A percentile compares a stretch with the other conserved stretches of the same genome.
Conservation (phyloP, 2,113 vertebrate species). For the Nipponia nippon region DNA sequence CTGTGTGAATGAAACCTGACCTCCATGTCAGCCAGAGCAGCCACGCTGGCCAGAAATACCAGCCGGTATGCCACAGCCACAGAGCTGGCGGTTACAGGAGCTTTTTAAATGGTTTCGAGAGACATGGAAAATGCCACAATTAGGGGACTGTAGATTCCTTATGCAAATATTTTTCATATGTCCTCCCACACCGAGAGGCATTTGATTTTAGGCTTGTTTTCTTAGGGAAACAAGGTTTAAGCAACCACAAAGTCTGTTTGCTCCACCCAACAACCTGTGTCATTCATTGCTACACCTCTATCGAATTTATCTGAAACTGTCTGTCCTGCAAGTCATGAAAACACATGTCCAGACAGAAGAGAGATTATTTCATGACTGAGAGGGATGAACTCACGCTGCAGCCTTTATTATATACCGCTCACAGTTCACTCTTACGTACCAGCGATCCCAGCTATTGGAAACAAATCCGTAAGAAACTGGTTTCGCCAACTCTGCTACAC, state of each 20-base stretch:
- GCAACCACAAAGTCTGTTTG: neutral
- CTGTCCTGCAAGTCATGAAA: neutral
- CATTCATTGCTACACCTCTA: neutral
- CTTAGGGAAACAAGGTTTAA: neutral
- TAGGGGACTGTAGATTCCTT: neutral
- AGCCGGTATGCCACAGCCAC: neutral
- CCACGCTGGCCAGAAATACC: neutral
- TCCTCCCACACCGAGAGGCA: neutral
- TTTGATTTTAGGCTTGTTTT: slow-evolving; percentile 1
- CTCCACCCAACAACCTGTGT: neutral
- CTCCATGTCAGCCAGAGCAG: neutral
- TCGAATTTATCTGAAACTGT: neutral
- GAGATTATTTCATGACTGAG: neutral
- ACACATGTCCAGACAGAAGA: neutral
- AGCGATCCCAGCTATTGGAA: neutral
- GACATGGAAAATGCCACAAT: slow-evolving; percentile 10
- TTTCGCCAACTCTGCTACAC: neutral
- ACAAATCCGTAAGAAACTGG: neutral
- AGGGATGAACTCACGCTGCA: neutral
- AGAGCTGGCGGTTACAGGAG: neutral
- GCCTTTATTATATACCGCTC: neutral
- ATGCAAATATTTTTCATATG: neutral
- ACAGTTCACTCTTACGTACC: neutral
- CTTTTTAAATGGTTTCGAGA: neutral
- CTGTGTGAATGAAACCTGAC: neutral